Conservation (phyloP, 2,113 vertebrate species). For the Ardeotis arabs region DNA sequence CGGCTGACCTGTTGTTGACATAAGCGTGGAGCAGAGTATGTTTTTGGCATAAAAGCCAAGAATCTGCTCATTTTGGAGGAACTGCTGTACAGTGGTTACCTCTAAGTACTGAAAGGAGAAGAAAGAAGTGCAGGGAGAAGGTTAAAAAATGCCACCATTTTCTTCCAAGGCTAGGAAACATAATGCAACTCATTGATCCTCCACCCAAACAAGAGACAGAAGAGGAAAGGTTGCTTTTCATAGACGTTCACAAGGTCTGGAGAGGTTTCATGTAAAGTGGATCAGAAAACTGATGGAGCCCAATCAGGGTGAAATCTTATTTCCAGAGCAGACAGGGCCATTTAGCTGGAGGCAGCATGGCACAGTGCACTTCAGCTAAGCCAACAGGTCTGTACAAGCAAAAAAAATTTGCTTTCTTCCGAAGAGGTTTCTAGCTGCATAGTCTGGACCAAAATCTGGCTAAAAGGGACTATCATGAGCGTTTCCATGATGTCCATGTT, state of each 20-base stretch:
- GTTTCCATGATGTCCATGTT: not conserved
- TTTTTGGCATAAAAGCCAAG: not conserved
- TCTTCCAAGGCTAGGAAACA: not conserved
- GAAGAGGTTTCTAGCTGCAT: not conserved
- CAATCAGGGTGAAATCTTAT: not conserved
- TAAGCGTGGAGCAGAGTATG: not conserved
- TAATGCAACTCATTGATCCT: too few species aligned
- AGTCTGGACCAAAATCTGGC: not conserved
- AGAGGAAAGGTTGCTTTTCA: too few species aligned
- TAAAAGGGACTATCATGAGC: not conserved
- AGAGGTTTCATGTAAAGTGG: not conserved
- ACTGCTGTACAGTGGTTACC: not conserved
- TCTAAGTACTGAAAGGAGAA: not conserved
- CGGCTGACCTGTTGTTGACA: not conserved
- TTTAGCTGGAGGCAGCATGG: not conserved
- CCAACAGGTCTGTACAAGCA: not conserved
- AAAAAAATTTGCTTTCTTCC: not conserved
- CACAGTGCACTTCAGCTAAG: not conserved
- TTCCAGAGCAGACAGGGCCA: not conserved
- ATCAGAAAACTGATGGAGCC: not conserved
- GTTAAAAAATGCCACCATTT: not conserved
- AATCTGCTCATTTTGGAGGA: not conserved
- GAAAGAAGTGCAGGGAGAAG: not conserved
- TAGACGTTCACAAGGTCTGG: too few species aligned
- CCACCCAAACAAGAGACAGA: too few species aligned